Percentiles rank a stretch among this genome's conserved stretches.
phyloP scores from a whole-genome alignment of 1,140 invertebrate genomes.

The Drosophila seguyi region DNA sequence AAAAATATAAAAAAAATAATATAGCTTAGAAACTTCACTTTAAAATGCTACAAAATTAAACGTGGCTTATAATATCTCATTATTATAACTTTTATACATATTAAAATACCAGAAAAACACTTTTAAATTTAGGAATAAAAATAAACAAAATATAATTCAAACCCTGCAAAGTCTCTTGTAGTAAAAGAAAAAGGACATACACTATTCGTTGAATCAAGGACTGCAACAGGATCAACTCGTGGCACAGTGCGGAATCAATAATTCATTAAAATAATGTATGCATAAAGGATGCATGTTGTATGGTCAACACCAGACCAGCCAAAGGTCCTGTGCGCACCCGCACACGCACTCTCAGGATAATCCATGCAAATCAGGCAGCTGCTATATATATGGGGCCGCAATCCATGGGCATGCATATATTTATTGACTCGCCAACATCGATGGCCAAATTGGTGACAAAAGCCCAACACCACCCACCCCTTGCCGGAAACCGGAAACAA shows the following conservation, averaged over 20 bases:
- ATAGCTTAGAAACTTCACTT: background rate
- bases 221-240: slow-evolving; percentile 9
- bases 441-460: slow-evolving; percentile 22
- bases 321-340: slow-evolving; percentile 6
- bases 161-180: rapidly evolving
- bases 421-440: slow-evolving; percentile 27
- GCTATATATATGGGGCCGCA: background rate
- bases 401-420: slow-evolving; percentile 25
- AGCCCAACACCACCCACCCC: slow-evolving; percentile 17
- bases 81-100: no score
- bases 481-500: slow-evolving; percentile 33
- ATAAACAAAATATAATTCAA: background rate
- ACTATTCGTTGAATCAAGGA: background rate
- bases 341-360: slow-evolving; percentile 43
- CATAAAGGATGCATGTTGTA: slow-evolving; percentile 74
- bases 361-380: slow-evolving; percentile 54
- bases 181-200: slow-evolving; percentile 4
- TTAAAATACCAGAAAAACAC: background rate
- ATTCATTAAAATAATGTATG: slow-evolving; percentile 83
- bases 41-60: background rate
- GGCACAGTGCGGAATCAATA: slow-evolving; percentile 72
- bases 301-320: slow-evolving; percentile 39
- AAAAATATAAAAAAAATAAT: background rate
- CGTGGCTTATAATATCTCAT: background rate
- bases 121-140: no score